Evolutionary conservation across 2,797 vertebrate species (phyloP), one percentile per base, ranked within the genome.

Genomic region (Enteromius paludinosus): DNA sequence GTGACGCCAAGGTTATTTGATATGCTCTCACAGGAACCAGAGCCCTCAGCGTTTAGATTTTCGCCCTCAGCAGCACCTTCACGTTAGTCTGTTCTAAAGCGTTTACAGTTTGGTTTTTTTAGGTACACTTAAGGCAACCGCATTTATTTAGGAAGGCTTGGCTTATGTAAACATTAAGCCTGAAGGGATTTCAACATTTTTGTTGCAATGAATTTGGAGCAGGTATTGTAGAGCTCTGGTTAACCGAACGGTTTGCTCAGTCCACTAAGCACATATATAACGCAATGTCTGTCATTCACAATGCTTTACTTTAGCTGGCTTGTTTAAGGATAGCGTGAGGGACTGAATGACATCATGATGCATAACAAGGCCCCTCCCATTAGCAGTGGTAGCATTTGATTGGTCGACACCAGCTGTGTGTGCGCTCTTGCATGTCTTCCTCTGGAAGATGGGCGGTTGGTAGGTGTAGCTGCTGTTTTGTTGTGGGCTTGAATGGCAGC

Each of bases 1-100:
- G 82, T 86, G 85, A 84, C 85, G 25, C 5, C 65, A n/a, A 38
- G 71, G 82, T 65, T 78, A 83, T 70, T 54, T 76, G 78, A 82
- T 86, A 70, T 71, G 65, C 15, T 52, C 54, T 49, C 25, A 66
- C 68, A 81, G 59, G 77, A 86, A 81, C 77, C 74, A 64, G n/a
- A 83, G 23, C 28, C 54, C 59, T 78, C 11, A 41, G 74, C 17
- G 9, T 75, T 70, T 56, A 14, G 54, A 43, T 74, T 65, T 38
- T 66, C 6, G 8, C 61, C 20, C 59, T 79, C 65, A 15, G 65
- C 41, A 38, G 82, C 54, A 65, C 71, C 35, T 70, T 35, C 38
- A 25, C 17, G 41, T 76, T 52, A 28, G 33, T 28, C 54, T 35
- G 28, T 52, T 66, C 33, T 43, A 2, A 47, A 25, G 79, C 59